Evolutionary conservation across 2,113 vertebrate genomes (phyloP).

Genomic region (Clarias gariepinus): DNA sequence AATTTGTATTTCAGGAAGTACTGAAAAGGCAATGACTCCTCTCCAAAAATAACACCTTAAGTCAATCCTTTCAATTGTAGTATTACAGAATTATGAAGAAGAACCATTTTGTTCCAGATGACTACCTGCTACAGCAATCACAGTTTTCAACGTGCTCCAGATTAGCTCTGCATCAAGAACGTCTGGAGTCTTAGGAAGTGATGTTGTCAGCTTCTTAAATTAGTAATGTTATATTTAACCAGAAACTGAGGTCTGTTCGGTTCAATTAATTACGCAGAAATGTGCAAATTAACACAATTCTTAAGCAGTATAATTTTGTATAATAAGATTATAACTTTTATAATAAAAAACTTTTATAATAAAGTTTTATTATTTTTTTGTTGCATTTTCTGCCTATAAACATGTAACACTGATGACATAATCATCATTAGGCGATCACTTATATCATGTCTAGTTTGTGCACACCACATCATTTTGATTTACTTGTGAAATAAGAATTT

Average conservation of each 20-base stretch:
- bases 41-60: slow-evolving; percentile 16
- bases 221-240: neutral
- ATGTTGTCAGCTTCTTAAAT: neutral
- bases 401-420: slow-evolving; percentile 61
- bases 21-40: slow-evolving; percentile 33
- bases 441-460: slow-evolving; percentile 52
- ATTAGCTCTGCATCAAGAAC: slow-evolving; percentile 29
- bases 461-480: slow-evolving; percentile 55
- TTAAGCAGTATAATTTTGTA: neutral
- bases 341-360: too few species aligned
- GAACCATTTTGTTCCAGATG: slow-evolving; percentile 25
- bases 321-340: too few species aligned
- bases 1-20: slow-evolving; percentile 34
- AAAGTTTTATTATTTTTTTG: too few species aligned
- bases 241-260: neutral
- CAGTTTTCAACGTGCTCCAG: slow-evolving; percentile 10
- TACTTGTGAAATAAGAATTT: slow-evolving; percentile 60
- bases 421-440: slow-evolving; percentile 46
- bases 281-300: slow-evolving; percentile 6
- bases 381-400: too few species aligned
- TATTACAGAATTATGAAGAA: slow-evolving; percentile 6
- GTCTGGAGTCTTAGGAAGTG: neutral
- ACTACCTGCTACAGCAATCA: slow-evolving; percentile 28
- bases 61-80: slow-evolving; percentile 37
- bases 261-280: slow-evolving; percentile 1